These are phyloP conservation scores for Cygnus atratus DNA, from an alignment of 2,113 vertebrate species.

Conservation along the genomic window DNA sequence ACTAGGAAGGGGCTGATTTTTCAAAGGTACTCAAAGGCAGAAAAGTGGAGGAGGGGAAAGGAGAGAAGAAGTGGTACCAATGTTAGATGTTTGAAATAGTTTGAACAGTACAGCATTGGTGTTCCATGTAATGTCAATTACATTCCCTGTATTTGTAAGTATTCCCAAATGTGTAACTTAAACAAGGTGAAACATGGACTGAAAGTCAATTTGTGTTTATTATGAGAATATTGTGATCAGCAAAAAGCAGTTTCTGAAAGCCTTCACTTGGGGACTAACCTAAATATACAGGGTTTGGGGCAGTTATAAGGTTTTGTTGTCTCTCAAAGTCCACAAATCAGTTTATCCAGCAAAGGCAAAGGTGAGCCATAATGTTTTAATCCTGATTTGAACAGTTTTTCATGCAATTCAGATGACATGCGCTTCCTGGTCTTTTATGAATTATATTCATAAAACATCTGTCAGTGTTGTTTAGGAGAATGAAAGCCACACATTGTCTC, in stretches of 20 bases:
- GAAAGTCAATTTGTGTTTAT: neutral
- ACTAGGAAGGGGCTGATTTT: neutral
- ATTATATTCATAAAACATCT: neutral
- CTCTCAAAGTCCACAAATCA: neutral
- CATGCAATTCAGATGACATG: neutral
- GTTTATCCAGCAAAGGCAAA: neutral
- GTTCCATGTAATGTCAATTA: neutral
- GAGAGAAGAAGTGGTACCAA: neutral
- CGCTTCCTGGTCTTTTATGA: neutral
- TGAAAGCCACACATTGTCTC: neutral
- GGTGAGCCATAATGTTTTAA: neutral
- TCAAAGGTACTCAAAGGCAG: neutral
- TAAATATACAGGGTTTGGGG: fast-evolving
- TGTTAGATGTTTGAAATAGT: neutral
- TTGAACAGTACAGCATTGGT: neutral
- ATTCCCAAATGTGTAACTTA: neutral
- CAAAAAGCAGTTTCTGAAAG: neutral
- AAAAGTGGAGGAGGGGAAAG: neutral
- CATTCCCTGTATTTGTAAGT: neutral
- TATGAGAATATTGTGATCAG: neutral
- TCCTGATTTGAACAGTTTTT: neutral
- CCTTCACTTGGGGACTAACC: neutral
- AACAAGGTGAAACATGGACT: neutral
- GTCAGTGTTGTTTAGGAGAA: neutral
- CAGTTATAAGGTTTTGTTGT: neutral